Conservation (phyloP, 1,140 invertebrate genomes). For the Piezodorus guildinii region DNA sequence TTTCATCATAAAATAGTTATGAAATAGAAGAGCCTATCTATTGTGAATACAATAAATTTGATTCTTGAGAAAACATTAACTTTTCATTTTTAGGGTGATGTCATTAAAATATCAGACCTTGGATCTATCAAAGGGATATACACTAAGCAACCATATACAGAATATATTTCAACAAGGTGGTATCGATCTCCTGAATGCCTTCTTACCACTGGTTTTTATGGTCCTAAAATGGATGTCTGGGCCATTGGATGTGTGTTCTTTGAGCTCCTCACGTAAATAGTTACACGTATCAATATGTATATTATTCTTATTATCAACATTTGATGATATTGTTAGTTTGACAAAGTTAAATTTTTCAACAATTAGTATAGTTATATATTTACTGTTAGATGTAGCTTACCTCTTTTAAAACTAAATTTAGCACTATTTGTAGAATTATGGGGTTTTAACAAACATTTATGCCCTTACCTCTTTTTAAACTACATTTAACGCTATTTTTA, state of each 20-base stretch:
- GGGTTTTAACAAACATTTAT: no score
- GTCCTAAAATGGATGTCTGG: slow-evolving; percentile 60
- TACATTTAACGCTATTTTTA: no score
- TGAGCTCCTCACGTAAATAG: slow-evolving; percentile 48
- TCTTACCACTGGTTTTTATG: slow-evolving; percentile 51
- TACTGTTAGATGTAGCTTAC: no score
- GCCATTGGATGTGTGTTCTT: slow-evolving; percentile 57
- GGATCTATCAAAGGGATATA: slow-evolving; percentile 47
- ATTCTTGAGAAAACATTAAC: background rate
- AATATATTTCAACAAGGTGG: slow-evolving; percentile 61
- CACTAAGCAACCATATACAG: slow-evolving; percentile 49
- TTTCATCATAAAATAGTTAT: background rate
- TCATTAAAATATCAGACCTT: slow-evolving; percentile 48
- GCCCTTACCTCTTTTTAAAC: no score
- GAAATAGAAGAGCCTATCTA: no score
- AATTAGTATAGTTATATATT: no score
- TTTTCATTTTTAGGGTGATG: slow-evolving; percentile 37
- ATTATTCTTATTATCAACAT: background rate
- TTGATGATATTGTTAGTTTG: background rate
- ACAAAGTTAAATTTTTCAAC: background rate
- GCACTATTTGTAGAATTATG: no score
- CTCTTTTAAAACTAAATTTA: no score
- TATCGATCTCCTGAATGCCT: slow-evolving; percentile 58
- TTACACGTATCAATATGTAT: background rate
- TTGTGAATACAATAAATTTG: no score